Evolutionary conservation across 2,888 invertebrate species (phyloP), one percentile per base, ranked within the genome.

Genomic region (Drosophila nr. medialis): DNA sequence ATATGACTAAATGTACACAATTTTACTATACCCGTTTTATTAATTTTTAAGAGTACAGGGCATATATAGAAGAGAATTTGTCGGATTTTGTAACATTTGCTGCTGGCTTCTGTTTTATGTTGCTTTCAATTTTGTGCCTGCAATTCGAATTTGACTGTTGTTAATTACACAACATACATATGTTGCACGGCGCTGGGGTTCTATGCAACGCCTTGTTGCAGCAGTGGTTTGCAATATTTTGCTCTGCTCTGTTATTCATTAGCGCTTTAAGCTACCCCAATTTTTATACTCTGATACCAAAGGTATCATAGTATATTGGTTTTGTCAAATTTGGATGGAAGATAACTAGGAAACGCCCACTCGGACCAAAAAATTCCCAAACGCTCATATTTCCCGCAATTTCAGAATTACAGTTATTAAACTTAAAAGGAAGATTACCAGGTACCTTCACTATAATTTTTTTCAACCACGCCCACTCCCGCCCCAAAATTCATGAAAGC

Each of bases 91-190:
- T 56, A 78, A 88, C 38, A 74, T 55, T 71, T 71, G 58, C 55
- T 51, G 58, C 7, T 54, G 76, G 71, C 69, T 85, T 85, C 88
- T 84, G 83, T 78, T 89, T 87, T 72, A 73, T 85, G 85, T 83
- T 85, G 51, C 34, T 61, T 71, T 68, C 36, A 48, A 38, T 77
- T 58, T 60, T 55, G 68, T 48, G 62, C 49, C 55, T 49, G 36
- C 42, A 59, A 60, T 55, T 60, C 42, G 27, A 62, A 61, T 62
- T 65, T 38, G 68, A 42, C 56, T 83, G 86, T 80, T 83, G 68
- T 83, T 75, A 89, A 89, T 84, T 84, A 89, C 82, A 72, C 71
- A 89, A 75, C 84, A 83, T 89, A 67, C 84, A 83, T 86, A 67
- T 84, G 77, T 70, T 81, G 77, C 77, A 66, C 11, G 56, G 49